These are phyloP conservation scores for Agrochola circellaris DNA, from an alignment of 2,888 invertebrate genomes.

Conservation along the genomic window DNA sequence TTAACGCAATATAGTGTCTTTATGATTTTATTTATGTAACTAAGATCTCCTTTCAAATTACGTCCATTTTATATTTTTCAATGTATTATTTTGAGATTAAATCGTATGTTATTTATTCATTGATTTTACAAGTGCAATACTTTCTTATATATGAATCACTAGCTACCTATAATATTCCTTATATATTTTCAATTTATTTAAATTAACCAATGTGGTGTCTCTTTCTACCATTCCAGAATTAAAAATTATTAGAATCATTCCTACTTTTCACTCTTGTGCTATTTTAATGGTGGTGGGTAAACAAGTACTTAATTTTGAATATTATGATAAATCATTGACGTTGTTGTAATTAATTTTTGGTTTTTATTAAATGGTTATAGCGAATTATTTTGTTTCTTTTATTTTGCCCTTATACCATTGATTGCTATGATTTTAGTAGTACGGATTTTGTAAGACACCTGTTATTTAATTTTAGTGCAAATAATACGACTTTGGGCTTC, in stretches of 20 bases:
- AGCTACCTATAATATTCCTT: slow-evolving; percentile 30
- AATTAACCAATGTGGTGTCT: slow-evolving; percentile 32
- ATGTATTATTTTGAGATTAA: slow-evolving; percentile 62
- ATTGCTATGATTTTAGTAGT: slow-evolving; percentile 49
- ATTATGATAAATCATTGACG: slow-evolving; percentile 73
- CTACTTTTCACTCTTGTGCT: slow-evolving; percentile 63
- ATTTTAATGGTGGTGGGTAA: slow-evolving; percentile 82
- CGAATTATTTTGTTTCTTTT: slow-evolving; percentile 77
- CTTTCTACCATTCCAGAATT: slow-evolving; percentile 55
- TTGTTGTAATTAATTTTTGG: slow-evolving; percentile 82
- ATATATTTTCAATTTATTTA: slow-evolving; percentile 39
- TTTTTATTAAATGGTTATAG: slow-evolving; percentile 88
- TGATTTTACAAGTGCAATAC: slow-evolving; percentile 66
- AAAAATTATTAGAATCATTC: slow-evolving; percentile 66
- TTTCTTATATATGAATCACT: slow-evolving; percentile 45
- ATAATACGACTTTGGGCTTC: not conserved
- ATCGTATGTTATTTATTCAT: slow-evolving; percentile 61
- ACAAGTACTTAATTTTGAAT: slow-evolving; percentile 81
- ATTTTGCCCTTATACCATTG: slow-evolving; percentile 66
- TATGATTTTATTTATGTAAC: slow-evolving; percentile 66
- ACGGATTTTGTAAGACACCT: slow-evolving; percentile 21
- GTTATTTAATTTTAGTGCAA: slow-evolving; percentile 35
- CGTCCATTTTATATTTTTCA: slow-evolving; percentile 74
- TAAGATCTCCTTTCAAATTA: slow-evolving; percentile 74
- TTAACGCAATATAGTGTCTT: slow-evolving; percentile 65